phyloP scores from a whole-genome alignment of 1,140 invertebrate genomes.

The Pogonomyrmex barbatus region DNA sequence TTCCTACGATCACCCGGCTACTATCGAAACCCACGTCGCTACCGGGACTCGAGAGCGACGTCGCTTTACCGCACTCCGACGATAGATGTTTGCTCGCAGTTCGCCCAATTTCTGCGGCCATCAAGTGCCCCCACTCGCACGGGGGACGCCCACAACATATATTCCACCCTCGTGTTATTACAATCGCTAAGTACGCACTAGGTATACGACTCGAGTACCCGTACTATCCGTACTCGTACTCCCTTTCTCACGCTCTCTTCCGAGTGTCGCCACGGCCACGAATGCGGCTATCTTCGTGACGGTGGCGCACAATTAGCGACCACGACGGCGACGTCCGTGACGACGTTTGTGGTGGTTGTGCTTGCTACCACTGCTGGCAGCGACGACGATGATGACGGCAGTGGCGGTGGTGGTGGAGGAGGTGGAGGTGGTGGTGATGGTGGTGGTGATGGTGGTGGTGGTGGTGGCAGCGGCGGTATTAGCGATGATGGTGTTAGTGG shows the following conservation, averaged over 20 bases:
- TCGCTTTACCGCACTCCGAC: constrained; percentile 81
- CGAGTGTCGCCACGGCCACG: constrained; percentile 37
- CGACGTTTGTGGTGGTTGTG: neutral
- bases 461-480: neutral
- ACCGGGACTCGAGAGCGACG: constrained; percentile 76
- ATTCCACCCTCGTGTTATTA: constrained; percentile 74
- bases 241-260: constrained; percentile 24
- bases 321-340: constrained; percentile 10
- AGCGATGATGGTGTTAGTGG: neutral
- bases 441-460: neutral
- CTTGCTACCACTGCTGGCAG: neutral
- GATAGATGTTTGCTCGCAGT: constrained; percentile 82
- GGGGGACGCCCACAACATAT: constrained; percentile 81
- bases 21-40: constrained; percentile 74
- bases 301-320: neutral
- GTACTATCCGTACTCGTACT: constrained; percentile 31
- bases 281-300: constrained; percentile 33
- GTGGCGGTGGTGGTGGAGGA: neutral
- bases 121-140: constrained; percentile 78
- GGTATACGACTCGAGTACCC: constrained; percentile 29
- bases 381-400: neutral
- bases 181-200: neutral
- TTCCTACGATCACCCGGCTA: constrained; percentile 61
- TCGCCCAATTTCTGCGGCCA: constrained; percentile 82
- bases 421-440: too few relatives aligned